Evolutionary conservation across 2,888 invertebrate genomes (phyloP).

Genomic region (Drosophila quinaria): DNA sequence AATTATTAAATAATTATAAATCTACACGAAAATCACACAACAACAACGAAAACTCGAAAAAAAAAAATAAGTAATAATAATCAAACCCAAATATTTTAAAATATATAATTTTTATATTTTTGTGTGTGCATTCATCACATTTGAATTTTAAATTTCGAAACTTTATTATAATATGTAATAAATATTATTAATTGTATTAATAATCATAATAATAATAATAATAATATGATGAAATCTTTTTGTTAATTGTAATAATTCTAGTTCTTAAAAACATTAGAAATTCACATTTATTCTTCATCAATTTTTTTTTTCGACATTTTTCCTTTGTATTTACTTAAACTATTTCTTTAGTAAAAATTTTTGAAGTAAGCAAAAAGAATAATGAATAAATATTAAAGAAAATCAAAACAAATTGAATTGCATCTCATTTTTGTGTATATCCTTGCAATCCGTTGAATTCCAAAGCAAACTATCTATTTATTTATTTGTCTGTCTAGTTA

Average conservation of each 20-base stretch:
- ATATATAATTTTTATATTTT: slow-evolving; percentile 66
- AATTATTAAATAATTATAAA: slow-evolving; percentile 59
- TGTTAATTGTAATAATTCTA: slow-evolving; percentile 67
- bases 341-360: slow-evolving; percentile 67
- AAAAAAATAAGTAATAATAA: slow-evolving; percentile 17
- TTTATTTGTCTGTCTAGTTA: background rate
- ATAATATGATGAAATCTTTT: slow-evolving; percentile 28
- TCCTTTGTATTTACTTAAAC: slow-evolving; percentile 54
- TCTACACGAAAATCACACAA: slow-evolving; percentile 11
- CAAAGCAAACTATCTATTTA: background rate
- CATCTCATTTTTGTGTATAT: slow-evolving; percentile 36
- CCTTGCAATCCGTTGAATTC: background rate
- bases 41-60: slow-evolving; percentile 27
- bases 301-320: slow-evolving; percentile 35
- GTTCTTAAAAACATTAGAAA: slow-evolving; percentile 35
- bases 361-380: slow-evolving; percentile 64
- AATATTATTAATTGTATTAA: slow-evolving; percentile 18
- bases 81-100: slow-evolving; percentile 22
- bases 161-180: slow-evolving; percentile 50
- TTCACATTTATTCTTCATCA: slow-evolving; percentile 19
- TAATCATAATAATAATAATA: slow-evolving; percentile 13
- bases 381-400: slow-evolving; percentile 53
- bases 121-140: slow-evolving; percentile 71
- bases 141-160: slow-evolving; percentile 37
- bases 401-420: slow-evolving; percentile 38